Percentiles rank a stretch among this genome's conserved stretches.
These are phyloP conservation scores for Chrysemys picta DNA, from an alignment of 2,113 vertebrate species.

Conservation along the genomic window DNA sequence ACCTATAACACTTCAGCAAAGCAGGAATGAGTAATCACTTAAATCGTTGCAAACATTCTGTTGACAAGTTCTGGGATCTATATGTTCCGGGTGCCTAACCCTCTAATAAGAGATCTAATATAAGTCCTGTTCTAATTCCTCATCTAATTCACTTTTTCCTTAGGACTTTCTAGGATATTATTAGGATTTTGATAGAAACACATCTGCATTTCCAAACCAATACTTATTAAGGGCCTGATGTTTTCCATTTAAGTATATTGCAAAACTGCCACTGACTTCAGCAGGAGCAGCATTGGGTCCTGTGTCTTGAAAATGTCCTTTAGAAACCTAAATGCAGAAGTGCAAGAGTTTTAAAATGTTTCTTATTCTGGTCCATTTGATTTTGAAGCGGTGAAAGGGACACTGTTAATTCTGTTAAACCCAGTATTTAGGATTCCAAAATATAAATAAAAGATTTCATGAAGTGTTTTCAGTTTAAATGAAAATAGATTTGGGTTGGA, in stretches of 20 bases:
- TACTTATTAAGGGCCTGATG: rapidly evolving
- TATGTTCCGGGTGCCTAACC: no score
- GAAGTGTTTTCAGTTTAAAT: background rate
- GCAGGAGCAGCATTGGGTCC: background rate
- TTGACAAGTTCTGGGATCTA: no score
- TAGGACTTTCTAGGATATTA: background rate
- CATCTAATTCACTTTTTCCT: no score
- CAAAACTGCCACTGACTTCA: background rate
- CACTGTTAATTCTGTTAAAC: background rate
- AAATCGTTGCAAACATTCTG: no score
- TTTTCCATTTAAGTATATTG: background rate
- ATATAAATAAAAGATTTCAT: background rate
- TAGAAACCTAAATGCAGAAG: background rate
- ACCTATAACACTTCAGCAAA: no score
- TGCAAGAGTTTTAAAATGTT: background rate
- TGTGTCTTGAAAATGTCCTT: slow-evolving; percentile 31
- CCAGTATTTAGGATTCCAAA: background rate
- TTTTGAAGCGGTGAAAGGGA: background rate
- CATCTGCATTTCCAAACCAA: background rate
- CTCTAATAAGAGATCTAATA: no score
- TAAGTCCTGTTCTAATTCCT: no score
- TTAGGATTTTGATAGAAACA: background rate
- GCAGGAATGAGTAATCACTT: no score
- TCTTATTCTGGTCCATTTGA: slow-evolving; percentile 35
- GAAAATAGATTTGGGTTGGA: background rate